Conservation (phyloP, 2,113 vertebrate species). For the Cercopithecus mona region DNA sequence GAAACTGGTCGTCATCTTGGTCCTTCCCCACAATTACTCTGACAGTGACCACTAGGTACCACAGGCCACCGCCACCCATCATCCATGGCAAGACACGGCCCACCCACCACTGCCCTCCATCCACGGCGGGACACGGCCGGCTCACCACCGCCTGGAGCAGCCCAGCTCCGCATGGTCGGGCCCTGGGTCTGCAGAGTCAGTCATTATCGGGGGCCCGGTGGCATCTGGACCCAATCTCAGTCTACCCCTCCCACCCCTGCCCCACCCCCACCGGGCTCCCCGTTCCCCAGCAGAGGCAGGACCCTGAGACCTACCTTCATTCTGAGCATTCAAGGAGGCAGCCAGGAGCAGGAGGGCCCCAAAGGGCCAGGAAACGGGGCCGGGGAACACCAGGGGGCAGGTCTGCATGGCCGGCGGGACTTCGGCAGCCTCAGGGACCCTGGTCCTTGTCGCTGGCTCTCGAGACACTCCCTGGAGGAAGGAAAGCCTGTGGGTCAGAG, state of each 20-base stretch:
- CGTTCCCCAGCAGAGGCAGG: neutral
- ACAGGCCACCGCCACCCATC: neutral
- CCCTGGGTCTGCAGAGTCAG: neutral
- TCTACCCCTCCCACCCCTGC: neutral
- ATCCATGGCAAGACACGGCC: accelerated
- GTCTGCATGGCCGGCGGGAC: neutral
- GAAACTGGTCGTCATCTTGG: neutral
- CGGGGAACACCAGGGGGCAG: accelerated
- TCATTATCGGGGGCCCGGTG: accelerated
- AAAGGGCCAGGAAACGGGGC: accelerated
- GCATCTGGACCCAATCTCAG: neutral
- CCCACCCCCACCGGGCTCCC: accelerated
- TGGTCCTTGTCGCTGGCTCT: neutral
- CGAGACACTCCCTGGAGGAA: neutral
- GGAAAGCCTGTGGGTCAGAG: neutral
- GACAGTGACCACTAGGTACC: neutral
- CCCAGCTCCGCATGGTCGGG: accelerated
- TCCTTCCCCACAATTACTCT: neutral
- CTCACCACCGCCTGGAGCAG: neutral
- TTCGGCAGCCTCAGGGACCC: neutral
- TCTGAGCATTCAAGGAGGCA: neutral
- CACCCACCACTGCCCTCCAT: no score
- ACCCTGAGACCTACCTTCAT: neutral
- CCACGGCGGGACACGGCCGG: no score
- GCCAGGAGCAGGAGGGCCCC: neutral